Evolutionary conservation across 2,113 vertebrate species (phyloP).

Genomic region (Erythrocercus mccallii): DNA sequence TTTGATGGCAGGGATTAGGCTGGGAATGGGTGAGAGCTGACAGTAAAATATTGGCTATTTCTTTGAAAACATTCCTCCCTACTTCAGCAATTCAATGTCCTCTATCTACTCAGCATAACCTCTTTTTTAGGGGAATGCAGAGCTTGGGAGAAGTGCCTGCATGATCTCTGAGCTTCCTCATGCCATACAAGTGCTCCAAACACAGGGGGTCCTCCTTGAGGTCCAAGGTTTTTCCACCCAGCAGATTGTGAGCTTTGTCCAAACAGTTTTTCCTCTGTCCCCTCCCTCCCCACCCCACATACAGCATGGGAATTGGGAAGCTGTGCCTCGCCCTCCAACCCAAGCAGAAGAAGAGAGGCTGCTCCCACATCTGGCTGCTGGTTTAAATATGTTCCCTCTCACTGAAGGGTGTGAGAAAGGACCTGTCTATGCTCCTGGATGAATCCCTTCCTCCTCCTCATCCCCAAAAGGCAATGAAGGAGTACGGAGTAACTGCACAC

Average conservation of each 20-base stretch:
- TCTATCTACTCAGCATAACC: not conserved
- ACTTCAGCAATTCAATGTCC: not conserved
- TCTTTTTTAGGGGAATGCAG: not conserved
- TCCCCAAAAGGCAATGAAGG: not conserved
- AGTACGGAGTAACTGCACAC: not conserved
- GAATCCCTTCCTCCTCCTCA: not conserved
- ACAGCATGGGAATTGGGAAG: not conserved
- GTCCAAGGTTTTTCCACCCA: not conserved
- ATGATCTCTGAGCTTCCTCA: not conserved
- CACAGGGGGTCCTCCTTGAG: not conserved
- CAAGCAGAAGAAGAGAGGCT: not conserved
- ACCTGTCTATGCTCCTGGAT: not conserved
- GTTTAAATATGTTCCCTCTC: not conserved
- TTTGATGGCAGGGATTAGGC: not conserved
- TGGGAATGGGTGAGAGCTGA: not conserved
- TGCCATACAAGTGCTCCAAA: not conserved
- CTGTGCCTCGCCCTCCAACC: fast-evolving
- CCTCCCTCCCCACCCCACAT: not conserved
- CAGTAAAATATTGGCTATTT: not conserved
- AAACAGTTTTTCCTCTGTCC: not conserved
- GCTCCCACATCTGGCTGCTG: not conserved
- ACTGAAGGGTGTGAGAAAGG: not conserved
- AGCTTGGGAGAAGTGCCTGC: not conserved
- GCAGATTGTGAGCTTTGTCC: not conserved
- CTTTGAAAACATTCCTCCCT: not conserved